Percentiles rank a stretch among this genome's conserved stretches.
phyloP scores from a whole-genome alignment of 2,113 vertebrate species.

The Protobothrops flavoviridis region DNA sequence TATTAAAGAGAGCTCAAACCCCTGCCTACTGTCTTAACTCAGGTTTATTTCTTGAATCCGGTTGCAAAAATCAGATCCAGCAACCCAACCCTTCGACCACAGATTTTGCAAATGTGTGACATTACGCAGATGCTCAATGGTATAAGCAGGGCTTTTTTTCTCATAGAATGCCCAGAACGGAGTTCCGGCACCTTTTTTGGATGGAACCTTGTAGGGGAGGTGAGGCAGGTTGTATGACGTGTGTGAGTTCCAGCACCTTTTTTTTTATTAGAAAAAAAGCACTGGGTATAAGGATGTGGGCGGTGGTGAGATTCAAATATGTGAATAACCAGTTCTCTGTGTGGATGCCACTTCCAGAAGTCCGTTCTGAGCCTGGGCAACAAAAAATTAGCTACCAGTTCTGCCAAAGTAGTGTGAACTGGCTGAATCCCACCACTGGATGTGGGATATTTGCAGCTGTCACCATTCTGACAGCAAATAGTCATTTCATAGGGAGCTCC shows the following conservation, averaged over 20 bases:
- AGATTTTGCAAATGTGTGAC: background rate
- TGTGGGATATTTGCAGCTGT: background rate
- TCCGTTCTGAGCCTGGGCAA: too few relatives aligned
- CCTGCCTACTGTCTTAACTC: background rate
- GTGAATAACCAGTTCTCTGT: too few relatives aligned
- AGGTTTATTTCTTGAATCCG: background rate
- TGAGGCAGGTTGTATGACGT: too few relatives aligned
- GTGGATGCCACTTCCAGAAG: too few relatives aligned
- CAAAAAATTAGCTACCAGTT: too few relatives aligned
- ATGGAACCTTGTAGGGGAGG: too few relatives aligned
- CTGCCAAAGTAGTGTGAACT: too few relatives aligned
- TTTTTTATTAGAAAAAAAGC: too few relatives aligned
- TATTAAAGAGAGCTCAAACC: background rate
- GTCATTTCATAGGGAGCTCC: constrained; percentile 18
- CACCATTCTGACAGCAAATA: constrained; percentile 12
- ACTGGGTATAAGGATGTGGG: background rate
- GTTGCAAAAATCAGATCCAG: background rate
- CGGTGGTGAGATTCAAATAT: too few relatives aligned
- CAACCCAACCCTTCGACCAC: background rate
- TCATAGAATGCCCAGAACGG: too few relatives aligned
- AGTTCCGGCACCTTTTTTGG: too few relatives aligned
- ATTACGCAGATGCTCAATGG: background rate
- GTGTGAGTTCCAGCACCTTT: too few relatives aligned
- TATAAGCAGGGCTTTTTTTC: background rate
- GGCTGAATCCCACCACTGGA: background rate